Percentiles rank a stretch among this genome's conserved stretches.
Evolutionary conservation across 2,888 invertebrate genomes (phyloP).

Genomic region (Malthinus flaveolus): DNA sequence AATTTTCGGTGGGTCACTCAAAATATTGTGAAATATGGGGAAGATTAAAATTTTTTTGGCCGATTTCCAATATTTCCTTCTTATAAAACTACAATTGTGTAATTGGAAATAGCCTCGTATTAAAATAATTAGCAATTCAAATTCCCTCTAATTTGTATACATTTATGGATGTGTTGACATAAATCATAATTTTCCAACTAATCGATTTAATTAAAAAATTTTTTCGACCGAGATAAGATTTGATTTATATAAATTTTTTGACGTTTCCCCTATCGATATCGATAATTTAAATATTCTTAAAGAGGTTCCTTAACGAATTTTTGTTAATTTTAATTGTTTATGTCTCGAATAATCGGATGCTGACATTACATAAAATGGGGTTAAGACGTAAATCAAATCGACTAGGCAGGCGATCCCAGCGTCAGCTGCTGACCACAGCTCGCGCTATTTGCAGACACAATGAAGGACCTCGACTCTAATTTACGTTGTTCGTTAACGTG

Average conservation of each 20-base stretch:
- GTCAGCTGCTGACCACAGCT: slow-evolving; percentile 52
- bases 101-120: neutral
- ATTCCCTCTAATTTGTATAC: neutral
- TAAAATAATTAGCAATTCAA: neutral
- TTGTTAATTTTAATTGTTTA: slow-evolving; percentile 17
- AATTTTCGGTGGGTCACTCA: slow-evolving; percentile 17
- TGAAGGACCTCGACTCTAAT: slow-evolving; percentile 49
- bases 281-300: slow-evolving; percentile 1
- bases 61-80: no score
- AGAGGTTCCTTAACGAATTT: slow-evolving; percentile 1
- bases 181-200: neutral
- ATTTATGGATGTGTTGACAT: slow-evolving; percentile 1
- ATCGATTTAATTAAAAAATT: no score
- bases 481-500: slow-evolving; percentile 54
- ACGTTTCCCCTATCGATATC: neutral
- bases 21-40: neutral
- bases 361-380: slow-evolving; percentile 63
- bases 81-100: no score
- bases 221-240: no score
- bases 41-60: no score
- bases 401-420: slow-evolving; percentile 45
- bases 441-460: slow-evolving; percentile 47
- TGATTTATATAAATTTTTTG: neutral
- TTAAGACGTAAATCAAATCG: slow-evolving; percentile 65
- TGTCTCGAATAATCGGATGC: slow-evolving; percentile 33